Base-by-base conservation (phyloP, 1,140 invertebrate species). In the Drosophila navojoa region DNA sequence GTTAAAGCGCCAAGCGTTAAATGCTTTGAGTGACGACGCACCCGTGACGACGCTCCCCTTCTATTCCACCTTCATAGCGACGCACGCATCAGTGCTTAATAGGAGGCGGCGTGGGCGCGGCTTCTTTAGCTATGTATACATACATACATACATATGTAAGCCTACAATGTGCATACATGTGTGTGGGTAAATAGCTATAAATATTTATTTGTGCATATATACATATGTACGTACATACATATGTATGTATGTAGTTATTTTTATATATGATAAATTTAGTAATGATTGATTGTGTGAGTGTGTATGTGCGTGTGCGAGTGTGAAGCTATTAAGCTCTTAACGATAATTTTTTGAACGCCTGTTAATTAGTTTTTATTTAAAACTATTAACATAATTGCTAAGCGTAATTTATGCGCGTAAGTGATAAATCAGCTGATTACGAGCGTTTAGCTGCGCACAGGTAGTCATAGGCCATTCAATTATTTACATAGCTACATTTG, bases 1-100 rank as follows among this genome's bases (percentile, higher is more conserved):
- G 70, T 67, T 68, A 68, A 72, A 72, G 63, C 70, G 47, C 67
- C 63, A 60, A 68, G 55, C 70, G 63, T 72, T 60, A 72, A 72
- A 72, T 72, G 63, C 45, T 67, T 60, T 59, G 29, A 68, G 49
- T 60, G 55, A 60, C 63, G 55, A 71, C 69, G 69, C 54, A 59
- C 62, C 69, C 69, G 69, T 71, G 69, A 71, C 70, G 70, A 59
- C 29, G 55, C 47, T 67, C 54, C 63, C 40, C 58, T 32, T 4
- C 27, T 25, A 58, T 55, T 44, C 16, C 38, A 22, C 27, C 27
- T 4, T 6, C 13, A 42, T 1, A 44, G 40, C 53, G 10, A 10
- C 57, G 29, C 42, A 63, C 47, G 60, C 60, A 42, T 71, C 44
- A 47, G 13, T 54, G 67, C 59, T 27, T 61, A 54, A 54, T 70